Conservation (phyloP, 2,797 vertebrate species). For the Gymnoscopelus microlampas region DNA sequence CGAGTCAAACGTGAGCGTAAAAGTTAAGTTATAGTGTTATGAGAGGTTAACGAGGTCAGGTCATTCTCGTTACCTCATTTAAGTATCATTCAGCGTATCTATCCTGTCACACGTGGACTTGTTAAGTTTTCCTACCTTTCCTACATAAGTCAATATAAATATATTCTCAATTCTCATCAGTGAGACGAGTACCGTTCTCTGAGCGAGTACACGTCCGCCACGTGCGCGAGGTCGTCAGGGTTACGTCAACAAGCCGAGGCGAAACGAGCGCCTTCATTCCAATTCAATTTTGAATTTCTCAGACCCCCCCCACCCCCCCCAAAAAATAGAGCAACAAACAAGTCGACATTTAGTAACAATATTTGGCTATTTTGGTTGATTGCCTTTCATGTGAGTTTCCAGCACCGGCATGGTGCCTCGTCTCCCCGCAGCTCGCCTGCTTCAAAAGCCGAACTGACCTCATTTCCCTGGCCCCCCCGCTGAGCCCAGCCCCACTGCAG, state of each 20-base stretch:
- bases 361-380: slow-evolving; percentile 69
- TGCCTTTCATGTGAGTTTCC: slow-evolving; percentile 69
- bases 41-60: too few species aligned
- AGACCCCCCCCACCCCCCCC: slow-evolving; percentile 20
- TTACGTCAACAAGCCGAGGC: slow-evolving; percentile 7
- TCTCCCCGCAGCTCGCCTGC: slow-evolving; percentile 67
- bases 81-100: too few species aligned
- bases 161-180: too few species aligned
- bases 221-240: not conserved
- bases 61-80: too few species aligned
- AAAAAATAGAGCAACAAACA: slow-evolving; percentile 39
- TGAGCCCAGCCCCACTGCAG: slow-evolving; percentile 62
- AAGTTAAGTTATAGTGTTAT: too few species aligned
- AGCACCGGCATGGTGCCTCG: slow-evolving; percentile 60
- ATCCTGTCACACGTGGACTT: too few species aligned
- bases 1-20: too few species aligned
- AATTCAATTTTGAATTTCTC: slow-evolving; percentile 32
- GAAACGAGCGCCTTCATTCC: slow-evolving; percentile 23
- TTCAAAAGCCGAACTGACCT: slow-evolving; percentile 78
- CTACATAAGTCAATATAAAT: too few species aligned
- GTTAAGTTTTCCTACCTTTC: too few species aligned
- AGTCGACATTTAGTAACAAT: slow-evolving; percentile 44
- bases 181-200: too few species aligned
- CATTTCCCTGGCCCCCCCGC: slow-evolving; percentile 70
- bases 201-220: too few species aligned